A percentile compares a stretch with the other conserved stretches of the same genome.
Evolutionary conservation across 2,888 invertebrate species (phyloP).

Genomic region (Prosopocoilus inquinatus): DNA sequence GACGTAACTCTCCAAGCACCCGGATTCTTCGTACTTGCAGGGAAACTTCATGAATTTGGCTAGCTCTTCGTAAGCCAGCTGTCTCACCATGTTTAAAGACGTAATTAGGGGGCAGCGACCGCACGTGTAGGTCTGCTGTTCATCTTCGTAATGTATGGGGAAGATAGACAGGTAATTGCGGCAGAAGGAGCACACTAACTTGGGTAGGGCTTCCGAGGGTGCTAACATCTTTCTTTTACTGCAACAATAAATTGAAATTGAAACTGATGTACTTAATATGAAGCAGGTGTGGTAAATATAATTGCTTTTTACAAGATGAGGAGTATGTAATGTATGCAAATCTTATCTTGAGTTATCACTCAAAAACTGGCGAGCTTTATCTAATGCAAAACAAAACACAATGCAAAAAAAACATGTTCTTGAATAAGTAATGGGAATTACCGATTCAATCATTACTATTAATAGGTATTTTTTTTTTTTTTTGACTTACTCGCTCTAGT

Average conservation of each 20-base stretch:
- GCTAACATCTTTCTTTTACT: neutral
- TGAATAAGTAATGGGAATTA: no score
- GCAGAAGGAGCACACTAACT: constrained; percentile 35
- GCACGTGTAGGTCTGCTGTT: constrained; percentile 31
- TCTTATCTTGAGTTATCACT: no score
- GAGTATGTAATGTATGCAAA: no score
- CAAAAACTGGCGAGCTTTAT: no score
- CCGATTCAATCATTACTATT: no score
- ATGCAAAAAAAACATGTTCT: no score
- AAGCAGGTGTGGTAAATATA: neutral
- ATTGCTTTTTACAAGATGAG: constrained; percentile 2
- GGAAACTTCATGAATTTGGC: constrained; percentile 37
- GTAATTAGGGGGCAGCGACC: constrained; percentile 35
- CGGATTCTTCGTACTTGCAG: constrained; percentile 34
- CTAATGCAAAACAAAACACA: no score
- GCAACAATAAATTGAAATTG: neutral
- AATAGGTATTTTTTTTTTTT: no score
- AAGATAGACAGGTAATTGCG: constrained; percentile 36
- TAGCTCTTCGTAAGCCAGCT: constrained; percentile 35
- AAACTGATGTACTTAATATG: neutral
- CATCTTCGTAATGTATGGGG: constrained; percentile 32
- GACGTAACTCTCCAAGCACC: constrained; percentile 35
- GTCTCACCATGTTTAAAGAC: constrained; percentile 29
- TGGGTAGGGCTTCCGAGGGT: constrained; percentile 24
- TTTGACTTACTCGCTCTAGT: no score